Conservation (phyloP, 1,140 invertebrate genomes). For the Drosophila bocqueti region DNA sequence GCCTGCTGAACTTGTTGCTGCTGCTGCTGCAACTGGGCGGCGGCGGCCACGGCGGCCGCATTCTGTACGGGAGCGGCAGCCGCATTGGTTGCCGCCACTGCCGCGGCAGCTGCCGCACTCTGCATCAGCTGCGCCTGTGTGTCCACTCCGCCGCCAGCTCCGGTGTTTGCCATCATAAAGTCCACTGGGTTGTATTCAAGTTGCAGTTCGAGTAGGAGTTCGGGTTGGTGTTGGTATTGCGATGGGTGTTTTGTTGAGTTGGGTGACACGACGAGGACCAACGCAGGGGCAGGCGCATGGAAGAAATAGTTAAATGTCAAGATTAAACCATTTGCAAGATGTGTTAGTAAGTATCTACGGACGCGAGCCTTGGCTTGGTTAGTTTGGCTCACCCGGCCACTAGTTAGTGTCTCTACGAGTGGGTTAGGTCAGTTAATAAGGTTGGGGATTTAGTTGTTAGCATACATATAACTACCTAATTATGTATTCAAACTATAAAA, state of each 20-base stretch:
- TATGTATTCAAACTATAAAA: not conserved
- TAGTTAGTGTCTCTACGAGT: not conserved
- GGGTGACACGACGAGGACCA: conserved; percentile 42
- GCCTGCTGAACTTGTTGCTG: conserved; percentile 84
- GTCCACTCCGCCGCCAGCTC: conserved; percentile 86
- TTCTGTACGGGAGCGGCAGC: conserved; percentile 89
- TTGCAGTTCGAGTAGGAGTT: conserved; percentile 38
- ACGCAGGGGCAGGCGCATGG: conserved; percentile 68
- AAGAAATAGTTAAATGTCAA: conserved; percentile 75
- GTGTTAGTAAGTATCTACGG: conserved; percentile 53
- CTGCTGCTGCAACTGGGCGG: conserved; percentile 88
- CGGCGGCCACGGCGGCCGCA: conserved; percentile 85
- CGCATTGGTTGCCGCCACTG: conserved; percentile 87
- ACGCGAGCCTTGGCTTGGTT: not conserved
- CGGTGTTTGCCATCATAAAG: conserved; percentile 85
- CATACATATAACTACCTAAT: no score
- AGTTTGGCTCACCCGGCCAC: not conserved
- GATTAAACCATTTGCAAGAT: conserved; percentile 76
- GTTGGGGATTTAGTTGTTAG: not conserved
- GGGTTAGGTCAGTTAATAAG: not conserved
- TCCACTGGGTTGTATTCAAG: conserved; percentile 64
- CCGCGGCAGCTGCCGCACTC: conserved; percentile 88
- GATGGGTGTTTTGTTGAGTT: conserved; percentile 35
- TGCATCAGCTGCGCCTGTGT: conserved; percentile 86
- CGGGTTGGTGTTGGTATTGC: conserved; percentile 30